phyloP scores from a whole-genome alignment of 2,113 vertebrate species.

The Ondatra zibethicus region DNA sequence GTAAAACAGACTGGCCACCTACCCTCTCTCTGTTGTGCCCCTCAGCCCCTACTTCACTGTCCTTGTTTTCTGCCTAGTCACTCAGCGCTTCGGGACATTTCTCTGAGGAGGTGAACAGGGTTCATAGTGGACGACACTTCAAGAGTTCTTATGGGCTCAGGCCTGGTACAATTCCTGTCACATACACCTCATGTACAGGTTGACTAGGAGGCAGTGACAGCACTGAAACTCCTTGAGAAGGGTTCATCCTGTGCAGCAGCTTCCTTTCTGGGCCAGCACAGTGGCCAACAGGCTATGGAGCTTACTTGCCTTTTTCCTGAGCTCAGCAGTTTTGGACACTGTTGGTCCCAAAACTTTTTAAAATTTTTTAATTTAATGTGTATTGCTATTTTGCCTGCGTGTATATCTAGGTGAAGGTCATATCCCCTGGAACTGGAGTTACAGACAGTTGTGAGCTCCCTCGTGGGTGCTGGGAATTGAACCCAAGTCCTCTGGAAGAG shows the following conservation, averaged over 20 bases:
- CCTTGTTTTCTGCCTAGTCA: background rate
- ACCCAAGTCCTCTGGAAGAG: background rate
- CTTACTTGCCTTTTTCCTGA: background rate
- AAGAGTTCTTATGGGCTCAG: background rate
- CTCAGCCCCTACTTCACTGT: background rate
- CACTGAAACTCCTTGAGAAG: fast-evolving
- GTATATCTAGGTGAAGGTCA: background rate
- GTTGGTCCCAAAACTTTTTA: background rate
- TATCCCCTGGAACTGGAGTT: background rate
- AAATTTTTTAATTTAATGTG: background rate
- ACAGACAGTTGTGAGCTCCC: background rate
- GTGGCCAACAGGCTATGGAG: fast-evolving
- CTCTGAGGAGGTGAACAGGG: background rate
- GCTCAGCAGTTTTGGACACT: background rate
- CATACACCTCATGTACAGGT: background rate
- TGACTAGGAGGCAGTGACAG: background rate
- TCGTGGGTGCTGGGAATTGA: background rate
- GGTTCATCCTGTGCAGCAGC: background rate
- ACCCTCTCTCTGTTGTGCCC: background rate
- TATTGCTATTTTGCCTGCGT: background rate
- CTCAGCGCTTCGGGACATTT: background rate
- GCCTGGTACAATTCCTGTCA: background rate
- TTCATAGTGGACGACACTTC: background rate
- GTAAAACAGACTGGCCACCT: background rate
- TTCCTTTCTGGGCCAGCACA: background rate